A percentile compares a stretch with the other conserved stretches of the same genome.
These are phyloP conservation scores for Passer domesticus DNA, from an alignment of 2,113 vertebrate genomes.

Conservation along the genomic window DNA sequence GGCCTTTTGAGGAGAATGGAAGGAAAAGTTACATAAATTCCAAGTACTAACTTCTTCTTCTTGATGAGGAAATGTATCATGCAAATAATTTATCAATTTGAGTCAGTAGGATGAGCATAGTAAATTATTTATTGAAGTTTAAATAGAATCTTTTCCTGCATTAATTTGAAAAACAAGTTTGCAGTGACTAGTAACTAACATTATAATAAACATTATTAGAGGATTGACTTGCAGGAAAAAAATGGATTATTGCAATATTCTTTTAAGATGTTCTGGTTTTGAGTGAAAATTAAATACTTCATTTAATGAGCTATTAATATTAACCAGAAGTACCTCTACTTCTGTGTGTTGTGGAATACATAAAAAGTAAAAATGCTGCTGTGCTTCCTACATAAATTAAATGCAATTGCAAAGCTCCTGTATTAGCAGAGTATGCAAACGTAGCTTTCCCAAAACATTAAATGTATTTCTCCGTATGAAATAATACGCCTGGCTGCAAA, in stretches of 20 bases:
- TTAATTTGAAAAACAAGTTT: constrained; percentile 75
- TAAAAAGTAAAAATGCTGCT: constrained; percentile 8
- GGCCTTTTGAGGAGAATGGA: not conserved
- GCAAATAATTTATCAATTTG: constrained; percentile 68
- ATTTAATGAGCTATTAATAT: constrained; percentile 79
- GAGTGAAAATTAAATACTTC: constrained; percentile 61
- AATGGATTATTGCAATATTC: constrained; percentile 34
- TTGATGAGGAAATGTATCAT: constrained; percentile 57
- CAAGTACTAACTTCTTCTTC: constrained; percentile 16
- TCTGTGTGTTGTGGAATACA: constrained; percentile 34
- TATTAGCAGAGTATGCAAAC: not conserved
- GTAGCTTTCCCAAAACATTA: not conserved
- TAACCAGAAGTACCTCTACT: constrained; percentile 60
- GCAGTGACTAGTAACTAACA: constrained; percentile 53
- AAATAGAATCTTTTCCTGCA: constrained; percentile 69
- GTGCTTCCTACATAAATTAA: not conserved
- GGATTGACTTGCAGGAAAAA: constrained; percentile 59
- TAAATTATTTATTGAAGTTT: constrained; percentile 75
- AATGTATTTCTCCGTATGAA: not conserved
- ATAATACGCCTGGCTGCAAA: not conserved
- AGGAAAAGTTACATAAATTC: constrained; percentile 20
- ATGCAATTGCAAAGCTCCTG: not conserved
- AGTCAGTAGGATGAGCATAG: constrained; percentile 43
- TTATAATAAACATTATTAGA: constrained; percentile 55
- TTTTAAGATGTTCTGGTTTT: constrained; percentile 28